Percentiles rank a stretch among this genome's conserved stretches.
phyloP scores from a whole-genome alignment of 2,888 invertebrate species.

The Dryococelus australis region DNA sequence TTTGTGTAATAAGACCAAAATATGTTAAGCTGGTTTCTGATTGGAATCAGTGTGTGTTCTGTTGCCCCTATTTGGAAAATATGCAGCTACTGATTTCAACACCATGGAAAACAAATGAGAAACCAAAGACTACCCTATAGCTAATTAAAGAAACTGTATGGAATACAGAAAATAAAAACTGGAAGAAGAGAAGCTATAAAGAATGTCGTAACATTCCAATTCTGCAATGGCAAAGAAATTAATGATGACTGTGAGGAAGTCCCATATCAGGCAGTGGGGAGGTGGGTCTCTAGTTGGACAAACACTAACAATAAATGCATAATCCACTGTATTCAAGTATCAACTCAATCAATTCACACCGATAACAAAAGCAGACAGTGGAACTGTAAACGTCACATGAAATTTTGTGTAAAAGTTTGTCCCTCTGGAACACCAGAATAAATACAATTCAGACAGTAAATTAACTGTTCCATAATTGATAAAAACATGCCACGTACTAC shows the following conservation, averaged over 20 bases:
- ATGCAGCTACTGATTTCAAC: neutral
- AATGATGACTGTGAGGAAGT: neutral
- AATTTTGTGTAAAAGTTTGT: no score
- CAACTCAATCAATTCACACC: neutral
- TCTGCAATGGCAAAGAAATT: neutral
- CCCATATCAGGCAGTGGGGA: slow-evolving; percentile 7
- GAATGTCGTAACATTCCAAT: neutral
- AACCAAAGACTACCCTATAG: neutral
- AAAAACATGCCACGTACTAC: no score
- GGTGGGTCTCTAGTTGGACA: neutral
- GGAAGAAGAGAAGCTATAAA: neutral
- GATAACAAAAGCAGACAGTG: no score
- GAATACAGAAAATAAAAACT: neutral
- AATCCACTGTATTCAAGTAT: neutral
- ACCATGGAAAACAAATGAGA: slow-evolving; percentile 1
- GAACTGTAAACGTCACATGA: no score
- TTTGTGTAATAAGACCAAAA: neutral
- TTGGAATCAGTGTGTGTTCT: neutral
- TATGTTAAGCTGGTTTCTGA: neutral
- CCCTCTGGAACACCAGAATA: no score
- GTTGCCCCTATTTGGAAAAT: neutral
- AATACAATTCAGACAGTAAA: no score
- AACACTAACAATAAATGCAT: neutral
- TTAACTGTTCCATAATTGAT: no score
- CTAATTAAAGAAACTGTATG: neutral